phyloP scores from a whole-genome alignment of 1,140 invertebrate species.

The Macrostomum lignano region DNA sequence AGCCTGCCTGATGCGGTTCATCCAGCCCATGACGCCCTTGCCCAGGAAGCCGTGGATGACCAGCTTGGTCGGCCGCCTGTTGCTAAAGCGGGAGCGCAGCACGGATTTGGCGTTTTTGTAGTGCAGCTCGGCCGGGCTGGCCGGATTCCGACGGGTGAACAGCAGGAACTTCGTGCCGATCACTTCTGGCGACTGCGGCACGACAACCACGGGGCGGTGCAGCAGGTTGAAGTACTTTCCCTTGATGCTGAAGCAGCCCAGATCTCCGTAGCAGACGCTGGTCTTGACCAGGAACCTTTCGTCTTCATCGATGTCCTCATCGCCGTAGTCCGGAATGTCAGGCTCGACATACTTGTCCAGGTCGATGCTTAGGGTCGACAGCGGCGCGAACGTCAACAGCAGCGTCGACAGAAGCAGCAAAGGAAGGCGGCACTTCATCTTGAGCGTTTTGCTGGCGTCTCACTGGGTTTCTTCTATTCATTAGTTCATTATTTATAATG shows the following conservation, averaged over 20 bases:
- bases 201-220: slow-evolving; percentile 37
- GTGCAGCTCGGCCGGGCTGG: slow-evolving; percentile 14
- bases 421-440: no score
- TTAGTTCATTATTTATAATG: no score
- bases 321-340: no score
- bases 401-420: no score
- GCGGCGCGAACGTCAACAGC: no score
- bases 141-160: slow-evolving; percentile 23
- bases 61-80: slow-evolving; percentile 6
- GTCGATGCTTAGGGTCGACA: no score
- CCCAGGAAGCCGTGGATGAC: background rate
- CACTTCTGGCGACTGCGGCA: slow-evolving; percentile 48
- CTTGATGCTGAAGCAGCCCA: slow-evolving; percentile 71
- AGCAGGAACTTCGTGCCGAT: slow-evolving; percentile 40
- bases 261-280: slow-evolving; percentile 50
- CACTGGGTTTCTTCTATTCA: no score
- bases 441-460: no score
- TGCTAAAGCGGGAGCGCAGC: slow-evolving; percentile 10
- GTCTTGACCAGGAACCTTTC: no score
- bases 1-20: no score
- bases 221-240: slow-evolving; percentile 51
- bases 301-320: no score
- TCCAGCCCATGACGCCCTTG: background rate
- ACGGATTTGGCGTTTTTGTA: slow-evolving; percentile 27
- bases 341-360: no score